Conservation (phyloP, 2,797 vertebrate species). For the Falco concolor region DNA sequence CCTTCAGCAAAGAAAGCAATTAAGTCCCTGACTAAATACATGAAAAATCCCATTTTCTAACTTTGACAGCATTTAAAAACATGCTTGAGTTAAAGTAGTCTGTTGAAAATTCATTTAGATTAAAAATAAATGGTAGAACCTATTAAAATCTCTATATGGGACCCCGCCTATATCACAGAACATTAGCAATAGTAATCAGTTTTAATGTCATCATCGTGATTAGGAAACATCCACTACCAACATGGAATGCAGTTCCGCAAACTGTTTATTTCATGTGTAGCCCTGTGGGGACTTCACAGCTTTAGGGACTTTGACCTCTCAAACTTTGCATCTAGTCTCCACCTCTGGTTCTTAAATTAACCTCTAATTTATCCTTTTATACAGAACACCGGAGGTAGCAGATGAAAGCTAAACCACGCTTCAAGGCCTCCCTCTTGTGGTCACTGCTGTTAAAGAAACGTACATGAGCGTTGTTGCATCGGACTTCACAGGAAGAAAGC, state of each 20-base stretch:
- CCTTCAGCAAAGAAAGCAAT: neutral
- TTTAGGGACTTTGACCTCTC: neutral
- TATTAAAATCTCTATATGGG: neutral
- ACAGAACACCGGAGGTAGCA: neutral
- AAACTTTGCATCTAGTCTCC: neutral
- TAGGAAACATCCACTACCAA: neutral
- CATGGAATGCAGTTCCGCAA: neutral
- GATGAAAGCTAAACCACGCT: neutral
- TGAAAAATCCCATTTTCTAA: neutral
- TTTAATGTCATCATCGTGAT: neutral
- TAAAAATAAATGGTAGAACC: neutral
- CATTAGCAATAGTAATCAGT: neutral
- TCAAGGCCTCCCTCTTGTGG: neutral
- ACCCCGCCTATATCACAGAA: neutral
- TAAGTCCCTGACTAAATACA: neutral
- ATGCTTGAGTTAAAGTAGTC: neutral
- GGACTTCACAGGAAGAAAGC: neutral
- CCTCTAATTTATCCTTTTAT: neutral
- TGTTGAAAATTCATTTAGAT: neutral
- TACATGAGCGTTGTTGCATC: neutral
- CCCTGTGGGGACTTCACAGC: neutral
- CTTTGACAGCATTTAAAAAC: neutral
- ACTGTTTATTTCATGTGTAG: neutral
- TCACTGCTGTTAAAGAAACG: neutral
- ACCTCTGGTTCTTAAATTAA: neutral